Conservation (phyloP, 1,140 invertebrate genomes). For the Drosophila azteca region DNA sequence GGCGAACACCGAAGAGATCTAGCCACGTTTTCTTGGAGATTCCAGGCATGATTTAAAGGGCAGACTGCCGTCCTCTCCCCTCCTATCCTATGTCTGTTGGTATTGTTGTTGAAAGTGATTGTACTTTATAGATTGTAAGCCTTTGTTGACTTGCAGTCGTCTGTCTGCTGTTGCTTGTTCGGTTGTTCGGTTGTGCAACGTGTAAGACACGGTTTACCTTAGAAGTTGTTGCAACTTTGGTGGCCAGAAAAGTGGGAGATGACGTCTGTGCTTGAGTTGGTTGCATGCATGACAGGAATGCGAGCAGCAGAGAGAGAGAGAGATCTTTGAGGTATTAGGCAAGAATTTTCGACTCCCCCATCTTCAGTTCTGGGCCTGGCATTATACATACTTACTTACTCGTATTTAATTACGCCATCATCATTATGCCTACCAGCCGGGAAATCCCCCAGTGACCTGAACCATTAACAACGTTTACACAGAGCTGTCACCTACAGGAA, state of each 20-base stretch:
- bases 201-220: slow-evolving; percentile 55
- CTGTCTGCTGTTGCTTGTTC: slow-evolving; percentile 8
- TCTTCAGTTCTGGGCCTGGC: slow-evolving; percentile 38
- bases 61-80: slow-evolving; percentile 27
- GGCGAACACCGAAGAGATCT: slow-evolving; percentile 35
- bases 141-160: slow-evolving; percentile 42
- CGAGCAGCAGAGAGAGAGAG: background rate
- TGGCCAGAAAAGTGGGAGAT: slow-evolving; percentile 14
- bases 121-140: slow-evolving; percentile 66
- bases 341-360: too few relatives aligned
- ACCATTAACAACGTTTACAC: slow-evolving; percentile 57
- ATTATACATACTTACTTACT: slow-evolving; percentile 14
- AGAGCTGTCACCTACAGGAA: slow-evolving; percentile 69
- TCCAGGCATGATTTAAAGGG: slow-evolving; percentile 70
- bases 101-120: slow-evolving; percentile 71
- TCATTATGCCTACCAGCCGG: too few relatives aligned
- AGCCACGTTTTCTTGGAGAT: slow-evolving; percentile 60
- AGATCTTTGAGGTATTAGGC: background rate
- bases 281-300: slow-evolving; percentile 33
- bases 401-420: slow-evolving; percentile 63
- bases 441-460: slow-evolving; percentile 44
- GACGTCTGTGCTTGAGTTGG: slow-evolving; percentile 11
- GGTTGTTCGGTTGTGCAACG: slow-evolving; percentile 28
- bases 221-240: slow-evolving; percentile 33
- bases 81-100: slow-evolving; percentile 24